phyloP scores from a whole-genome alignment of 2,888 invertebrate genomes.

The Diarsia dahlii region DNA sequence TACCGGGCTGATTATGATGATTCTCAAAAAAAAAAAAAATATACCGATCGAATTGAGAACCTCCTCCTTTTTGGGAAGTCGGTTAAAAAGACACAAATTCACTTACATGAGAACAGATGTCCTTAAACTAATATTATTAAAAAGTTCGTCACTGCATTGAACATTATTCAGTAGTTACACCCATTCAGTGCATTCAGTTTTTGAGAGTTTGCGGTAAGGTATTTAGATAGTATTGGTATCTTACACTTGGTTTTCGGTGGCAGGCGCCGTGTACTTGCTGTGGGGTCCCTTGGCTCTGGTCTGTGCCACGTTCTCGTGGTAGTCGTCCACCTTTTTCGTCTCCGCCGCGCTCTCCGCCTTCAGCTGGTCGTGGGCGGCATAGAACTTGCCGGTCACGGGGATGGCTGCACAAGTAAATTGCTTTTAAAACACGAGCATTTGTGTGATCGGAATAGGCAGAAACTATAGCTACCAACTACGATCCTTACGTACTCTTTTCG shows the following conservation, averaged over 20 bases:
- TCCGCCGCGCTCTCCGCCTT: constrained; percentile 77
- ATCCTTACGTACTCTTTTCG: neutral
- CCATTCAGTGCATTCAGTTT: no score
- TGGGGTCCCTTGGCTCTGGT: constrained; percentile 84
- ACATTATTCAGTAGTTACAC: no score
- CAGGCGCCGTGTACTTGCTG: constrained; percentile 80
- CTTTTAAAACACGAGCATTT: neutral
- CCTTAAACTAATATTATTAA: no score
- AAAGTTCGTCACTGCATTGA: no score
- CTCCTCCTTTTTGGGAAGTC: no score
- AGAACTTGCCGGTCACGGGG: constrained; percentile 86
- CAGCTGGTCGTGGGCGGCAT: constrained; percentile 84
- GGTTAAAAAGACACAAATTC: no score
- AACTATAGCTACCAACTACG: neutral
- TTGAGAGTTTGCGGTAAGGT: no score
- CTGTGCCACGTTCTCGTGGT: constrained; percentile 81
- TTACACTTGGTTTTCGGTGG: constrained; percentile 84
- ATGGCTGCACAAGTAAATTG: constrained; percentile 69
- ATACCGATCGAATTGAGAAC: no score
- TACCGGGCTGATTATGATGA: no score
- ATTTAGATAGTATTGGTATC: constrained; percentile 21
- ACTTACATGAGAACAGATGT: no score
- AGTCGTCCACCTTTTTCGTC: constrained; percentile 77
- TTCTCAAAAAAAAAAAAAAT: no score
- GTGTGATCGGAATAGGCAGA: neutral